Percentiles rank a stretch among this genome's conserved stretches.
These are phyloP conservation scores for Patella depressa DNA, from an alignment of 2,888 invertebrate genomes.

Conservation along the genomic window DNA sequence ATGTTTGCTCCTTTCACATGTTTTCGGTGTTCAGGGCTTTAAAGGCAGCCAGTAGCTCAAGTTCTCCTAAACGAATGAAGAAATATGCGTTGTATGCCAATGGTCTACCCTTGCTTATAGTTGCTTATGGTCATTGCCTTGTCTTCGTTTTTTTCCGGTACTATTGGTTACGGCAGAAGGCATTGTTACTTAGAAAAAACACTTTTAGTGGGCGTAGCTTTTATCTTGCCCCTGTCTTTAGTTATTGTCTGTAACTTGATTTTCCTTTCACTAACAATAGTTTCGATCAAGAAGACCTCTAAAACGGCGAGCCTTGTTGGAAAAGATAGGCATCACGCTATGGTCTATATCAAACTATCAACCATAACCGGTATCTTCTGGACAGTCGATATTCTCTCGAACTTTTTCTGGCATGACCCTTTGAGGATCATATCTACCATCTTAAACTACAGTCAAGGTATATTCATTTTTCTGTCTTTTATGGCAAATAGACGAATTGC, in stretches of 20 bases:
- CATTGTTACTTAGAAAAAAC: conserved; percentile 32
- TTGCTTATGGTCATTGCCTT: conserved; percentile 21
- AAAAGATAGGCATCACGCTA: conserved; percentile 31
- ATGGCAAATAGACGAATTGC: conserved; percentile 40
- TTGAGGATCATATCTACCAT: conserved; percentile 40
- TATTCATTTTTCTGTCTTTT: conserved; percentile 47
- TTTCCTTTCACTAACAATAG: conserved; percentile 41
- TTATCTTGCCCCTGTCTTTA: conserved; percentile 41
- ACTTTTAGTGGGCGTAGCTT: conserved; percentile 33
- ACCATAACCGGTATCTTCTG: conserved; percentile 48
- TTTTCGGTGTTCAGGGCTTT: conserved; percentile 26
- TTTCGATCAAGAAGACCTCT: conserved; percentile 36
- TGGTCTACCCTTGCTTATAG: conserved; percentile 14
- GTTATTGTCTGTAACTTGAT: conserved; percentile 42
- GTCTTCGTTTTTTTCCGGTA: conserved; percentile 17
- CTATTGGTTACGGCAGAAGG: conserved; percentile 35
- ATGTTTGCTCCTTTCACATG: conserved; percentile 44
- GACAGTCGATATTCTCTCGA: conserved; percentile 45
- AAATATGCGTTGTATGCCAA: conserved; percentile 24
- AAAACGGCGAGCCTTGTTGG: conserved; percentile 18
- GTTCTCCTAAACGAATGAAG: conserved; percentile 21
- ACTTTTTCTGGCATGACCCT: conserved; percentile 28
- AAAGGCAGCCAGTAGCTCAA: conserved; percentile 8
- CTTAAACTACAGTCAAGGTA: conserved; percentile 45
- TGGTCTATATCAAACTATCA: conserved; percentile 44